phyloP scores from a whole-genome alignment of 35 echinoderm and acorn worm genomes.

The Heliocidaris tuberculata region DNA sequence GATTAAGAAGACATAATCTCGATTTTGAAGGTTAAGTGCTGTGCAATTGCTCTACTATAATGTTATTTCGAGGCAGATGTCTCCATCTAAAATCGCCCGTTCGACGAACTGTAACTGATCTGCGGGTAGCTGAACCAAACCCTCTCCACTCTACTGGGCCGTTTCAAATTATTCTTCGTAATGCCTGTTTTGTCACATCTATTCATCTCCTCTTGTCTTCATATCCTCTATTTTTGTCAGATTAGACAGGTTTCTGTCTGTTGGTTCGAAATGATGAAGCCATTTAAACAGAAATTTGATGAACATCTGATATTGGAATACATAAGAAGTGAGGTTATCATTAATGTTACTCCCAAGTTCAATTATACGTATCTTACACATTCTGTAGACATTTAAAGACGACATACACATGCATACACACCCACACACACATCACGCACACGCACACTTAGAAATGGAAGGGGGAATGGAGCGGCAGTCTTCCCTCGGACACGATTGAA shows the following conservation, averaged over 20 bases:
- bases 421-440: too few species aligned
- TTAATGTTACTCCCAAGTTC: too few species aligned
- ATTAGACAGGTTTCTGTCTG: not conserved
- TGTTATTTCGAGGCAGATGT: conserved; percentile 16
- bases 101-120: not conserved
- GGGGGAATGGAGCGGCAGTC: too few species aligned
- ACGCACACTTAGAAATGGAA: too few species aligned
- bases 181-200: not conserved
- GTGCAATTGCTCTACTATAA: not conserved
- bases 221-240: not conserved
- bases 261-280: too few species aligned
- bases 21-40: conserved; percentile 10
- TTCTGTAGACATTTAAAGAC: too few species aligned
- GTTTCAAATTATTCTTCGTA: not conserved
- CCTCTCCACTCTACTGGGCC: not conserved
- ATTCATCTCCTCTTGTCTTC: not conserved
- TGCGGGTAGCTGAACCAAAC: not conserved
- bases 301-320: too few species aligned
- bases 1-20: conserved; percentile 11
- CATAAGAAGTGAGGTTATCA: too few species aligned
- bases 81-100: not conserved
- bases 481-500: too few species aligned
- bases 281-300: too few species aligned
- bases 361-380: too few species aligned
- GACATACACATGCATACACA: too few species aligned